Percentiles rank a stretch among this genome's conserved stretches.
phyloP scores from a whole-genome alignment of 2,113 vertebrate genomes.

The Vombatus ursinus region DNA sequence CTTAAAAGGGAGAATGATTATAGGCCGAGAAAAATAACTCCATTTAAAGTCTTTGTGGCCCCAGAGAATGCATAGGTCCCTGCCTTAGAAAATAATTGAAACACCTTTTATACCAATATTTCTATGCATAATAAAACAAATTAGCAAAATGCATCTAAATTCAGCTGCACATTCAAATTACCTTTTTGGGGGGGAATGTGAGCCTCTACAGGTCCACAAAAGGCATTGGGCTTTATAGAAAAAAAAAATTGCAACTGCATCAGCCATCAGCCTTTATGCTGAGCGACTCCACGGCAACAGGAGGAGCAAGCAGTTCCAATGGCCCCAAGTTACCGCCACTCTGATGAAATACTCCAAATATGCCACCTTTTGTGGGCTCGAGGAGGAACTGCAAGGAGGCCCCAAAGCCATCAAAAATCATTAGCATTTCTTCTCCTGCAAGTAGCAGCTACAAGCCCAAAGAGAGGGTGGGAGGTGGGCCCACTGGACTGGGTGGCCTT shows the following conservation, averaged over 20 bases:
- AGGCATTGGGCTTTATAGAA: slow-evolving; percentile 68
- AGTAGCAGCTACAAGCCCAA: slow-evolving; percentile 40
- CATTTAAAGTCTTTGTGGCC: slow-evolving; percentile 98
- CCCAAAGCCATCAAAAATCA: slow-evolving; percentile 73
- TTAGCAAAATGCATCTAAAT: slow-evolving; percentile 87
- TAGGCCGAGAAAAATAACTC: slow-evolving; percentile 99
- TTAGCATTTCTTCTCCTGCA: slow-evolving; percentile 72
- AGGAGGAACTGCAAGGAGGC: slow-evolving; percentile 65
- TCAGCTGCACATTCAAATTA: slow-evolving; percentile 81
- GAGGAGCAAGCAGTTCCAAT: slow-evolving; percentile 54
- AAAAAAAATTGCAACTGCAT: slow-evolving; percentile 79
- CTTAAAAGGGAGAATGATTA: slow-evolving; percentile 99
- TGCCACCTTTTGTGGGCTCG: slow-evolving; percentile 68
- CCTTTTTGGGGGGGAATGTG: slow-evolving; percentile 63
- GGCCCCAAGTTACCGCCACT: slow-evolving; percentile 19
- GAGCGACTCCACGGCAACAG: slow-evolving; percentile 67
- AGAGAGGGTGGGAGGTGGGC: slow-evolving; percentile 79
- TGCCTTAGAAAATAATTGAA: slow-evolving; percentile 91
- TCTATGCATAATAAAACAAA: slow-evolving; percentile 88
- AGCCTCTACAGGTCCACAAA: slow-evolving; percentile 81
- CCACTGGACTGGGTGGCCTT: slow-evolving; percentile 73
- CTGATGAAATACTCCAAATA: background rate
- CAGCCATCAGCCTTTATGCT: slow-evolving; percentile 74
- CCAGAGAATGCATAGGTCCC: slow-evolving; percentile 94
- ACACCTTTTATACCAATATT: slow-evolving; percentile 90